Evolutionary conservation across 2,797 vertebrate species (phyloP), one percentile per base, ranked within the genome.

Genomic region (Rhynchotus rufescens): DNA sequence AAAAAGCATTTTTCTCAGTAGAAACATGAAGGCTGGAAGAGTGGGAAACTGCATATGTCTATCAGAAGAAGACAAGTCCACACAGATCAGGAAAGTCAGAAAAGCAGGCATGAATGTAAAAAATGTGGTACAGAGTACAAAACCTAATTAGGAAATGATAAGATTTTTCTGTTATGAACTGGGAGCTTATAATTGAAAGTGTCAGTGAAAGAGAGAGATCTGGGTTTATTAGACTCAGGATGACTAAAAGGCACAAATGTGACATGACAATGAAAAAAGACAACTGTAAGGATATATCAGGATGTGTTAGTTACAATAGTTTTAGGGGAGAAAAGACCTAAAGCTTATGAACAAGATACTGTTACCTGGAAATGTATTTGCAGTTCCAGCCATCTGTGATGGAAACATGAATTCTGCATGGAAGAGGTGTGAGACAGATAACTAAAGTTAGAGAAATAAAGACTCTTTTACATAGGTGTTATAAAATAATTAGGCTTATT

Each of bases 171-270:
- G 69, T 83, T 95, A 64, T 84, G 85, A 87, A 32, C 51, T 90
- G 86, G n/a, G 34, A 85, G 34, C 30, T 95, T 93, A 66, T 94
- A 96, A 96, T 87, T 95, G 86, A 75, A 95, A 95, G 86, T 94
- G 84, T 90, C 90, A 89, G 77, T 85, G 45, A 51, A 92, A 85
- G 86, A 88, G 67, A 88, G 59, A 80, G 56, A 83, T 68, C 76
- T 92, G 59, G 30, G 69, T 92, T 93, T 95, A 83, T 95, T 87
- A 83, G 86, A 94, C 82, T 89, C 47, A 79, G 67, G 19, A 51
- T 93, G 92, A 80, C 76, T 95, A 90, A 92, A 54, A 89, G 59
- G 66, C 38, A 36, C 73, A 80, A 93, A 68, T 92, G 82, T 90
- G 73, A 90, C 69, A 85, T 22, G 45, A 16, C 88, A 83, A 76